phyloP scores from a whole-genome alignment of 2,113 vertebrate species.

The Echinops telfairi region DNA sequence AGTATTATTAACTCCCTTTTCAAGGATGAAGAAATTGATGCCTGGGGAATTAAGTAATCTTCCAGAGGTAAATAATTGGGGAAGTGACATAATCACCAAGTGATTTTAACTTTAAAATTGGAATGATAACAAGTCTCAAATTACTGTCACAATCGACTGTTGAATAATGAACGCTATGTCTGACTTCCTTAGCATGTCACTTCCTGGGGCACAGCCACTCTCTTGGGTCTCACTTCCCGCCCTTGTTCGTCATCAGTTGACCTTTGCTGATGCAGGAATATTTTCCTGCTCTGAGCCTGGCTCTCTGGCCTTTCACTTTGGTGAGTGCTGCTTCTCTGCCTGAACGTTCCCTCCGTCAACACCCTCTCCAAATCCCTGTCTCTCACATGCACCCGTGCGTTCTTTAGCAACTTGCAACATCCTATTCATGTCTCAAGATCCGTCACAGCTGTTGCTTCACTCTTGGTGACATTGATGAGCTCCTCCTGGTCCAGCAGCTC shows the following conservation, averaged over 20 bases:
- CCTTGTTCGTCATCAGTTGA: background rate
- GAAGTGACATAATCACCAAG: too few relatives aligned
- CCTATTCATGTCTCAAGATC: background rate
- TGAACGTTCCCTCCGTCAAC: background rate
- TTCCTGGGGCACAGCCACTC: background rate
- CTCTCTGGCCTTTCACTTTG: background rate
- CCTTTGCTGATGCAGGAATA: background rate
- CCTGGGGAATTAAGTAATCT: background rate
- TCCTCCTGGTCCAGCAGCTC: background rate
- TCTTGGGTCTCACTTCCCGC: background rate
- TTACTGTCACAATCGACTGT: background rate
- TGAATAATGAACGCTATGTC: background rate
- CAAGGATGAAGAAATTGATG: background rate
- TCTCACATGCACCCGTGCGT: too few relatives aligned
- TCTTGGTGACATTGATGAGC: background rate
- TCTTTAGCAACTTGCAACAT: background rate
- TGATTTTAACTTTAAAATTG: too few relatives aligned
- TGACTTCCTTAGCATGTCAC: background rate
- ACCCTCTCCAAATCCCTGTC: background rate
- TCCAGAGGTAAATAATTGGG: background rate
- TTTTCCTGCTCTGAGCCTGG: background rate
- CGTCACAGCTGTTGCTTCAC: background rate
- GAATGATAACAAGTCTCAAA: background rate
- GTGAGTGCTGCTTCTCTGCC: background rate
- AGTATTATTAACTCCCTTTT: constrained; percentile 2